Base-by-base conservation (phyloP, 2,797 vertebrate species). In the Crax fasciolata region DNA sequence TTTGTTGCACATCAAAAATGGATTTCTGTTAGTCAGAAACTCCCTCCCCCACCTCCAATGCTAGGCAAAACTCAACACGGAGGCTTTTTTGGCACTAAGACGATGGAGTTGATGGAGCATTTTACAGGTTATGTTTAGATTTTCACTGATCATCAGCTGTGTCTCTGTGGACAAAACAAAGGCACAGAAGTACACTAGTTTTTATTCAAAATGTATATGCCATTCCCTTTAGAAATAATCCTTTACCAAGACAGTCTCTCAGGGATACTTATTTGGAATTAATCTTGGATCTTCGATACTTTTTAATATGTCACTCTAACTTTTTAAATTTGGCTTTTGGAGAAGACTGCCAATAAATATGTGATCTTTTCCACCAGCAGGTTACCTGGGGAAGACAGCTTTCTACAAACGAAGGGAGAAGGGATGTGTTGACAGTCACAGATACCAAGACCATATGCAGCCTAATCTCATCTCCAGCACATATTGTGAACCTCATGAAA, bases 371-470 rank as follows among this genome's bases (percentile, higher is more conserved):
- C 85, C 81, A 93, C 74, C 77, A 94, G 74, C 93, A 94, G 71
- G 74, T 83, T 95, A 94, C 93, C 81, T 95, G 83, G 68, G 72
- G 49, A 94, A 96, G 91, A 79, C 67, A 87, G 85, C 93, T 90
- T 91, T 92, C 89, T 90, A 27, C 84, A 93, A 86, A 52, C 85
- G 84, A 96, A 95, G 84, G 72, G 89, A 91, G 91, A 94, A 97
- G 70, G 93, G 94, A 96, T 95, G 94, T 94, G 95, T 95, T 96
- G 95, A 97, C 94, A 95, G 94, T 93, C 90, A 90, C 92, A 94
- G 94, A 96, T 66, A 95, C 49, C 84, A 95, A 73, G 90, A 95
- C 96, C 96, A 96, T 94, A 96, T 96, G 94, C 90, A 96, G 93
- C 87, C 95, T 96, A 92, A 93, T 94, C 87, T 96, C 91, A 93